phyloP scores from a whole-genome alignment of 2,888 invertebrate species.

The Caenorhabditis sulstoni region DNA sequence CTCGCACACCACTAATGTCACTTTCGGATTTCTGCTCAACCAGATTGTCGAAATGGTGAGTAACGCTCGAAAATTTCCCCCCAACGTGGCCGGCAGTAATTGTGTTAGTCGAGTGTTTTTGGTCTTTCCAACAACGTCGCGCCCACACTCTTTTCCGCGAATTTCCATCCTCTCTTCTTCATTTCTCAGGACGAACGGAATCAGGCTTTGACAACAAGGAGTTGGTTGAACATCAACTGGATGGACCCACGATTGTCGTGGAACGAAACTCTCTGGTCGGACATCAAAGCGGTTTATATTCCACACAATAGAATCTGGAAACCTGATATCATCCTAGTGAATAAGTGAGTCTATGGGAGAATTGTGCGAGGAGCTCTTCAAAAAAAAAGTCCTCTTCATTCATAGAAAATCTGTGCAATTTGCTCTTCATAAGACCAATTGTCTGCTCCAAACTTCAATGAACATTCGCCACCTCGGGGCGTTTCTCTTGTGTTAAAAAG shows the following conservation, averaged over 20 bases:
- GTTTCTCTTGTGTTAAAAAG: not conserved
- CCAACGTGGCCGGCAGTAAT: not conserved
- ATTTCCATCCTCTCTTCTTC: not conserved
- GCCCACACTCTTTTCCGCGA: slow-evolving; percentile 11
- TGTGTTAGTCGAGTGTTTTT: slow-evolving; percentile 34
- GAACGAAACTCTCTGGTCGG: slow-evolving; percentile 73
- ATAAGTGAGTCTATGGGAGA: slow-evolving; percentile 71
- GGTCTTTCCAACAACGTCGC: not conserved
- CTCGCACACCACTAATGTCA: slow-evolving; percentile 87
- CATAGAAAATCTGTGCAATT: no score
- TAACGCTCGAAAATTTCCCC: not conserved
- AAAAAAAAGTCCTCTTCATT: not conserved
- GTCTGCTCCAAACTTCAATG: not conserved
- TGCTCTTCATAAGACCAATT: slow-evolving; percentile 18
- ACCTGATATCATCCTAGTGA: slow-evolving; percentile 79
- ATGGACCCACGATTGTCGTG: slow-evolving; percentile 72
- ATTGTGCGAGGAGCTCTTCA: no score
- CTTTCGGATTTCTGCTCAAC: slow-evolving; percentile 89
- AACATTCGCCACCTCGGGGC: slow-evolving; percentile 26
- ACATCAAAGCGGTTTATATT: slow-evolving; percentile 79
- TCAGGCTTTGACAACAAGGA: slow-evolving; percentile 79
- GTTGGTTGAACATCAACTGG: slow-evolving; percentile 80
- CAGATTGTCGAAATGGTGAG: slow-evolving; percentile 90
- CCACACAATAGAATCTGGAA: slow-evolving; percentile 79
- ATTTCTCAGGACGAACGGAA: slow-evolving; percentile 79